These are phyloP conservation scores for Etheostoma cragini DNA, from an alignment of 2,113 vertebrate genomes.

Conservation along the genomic window DNA sequence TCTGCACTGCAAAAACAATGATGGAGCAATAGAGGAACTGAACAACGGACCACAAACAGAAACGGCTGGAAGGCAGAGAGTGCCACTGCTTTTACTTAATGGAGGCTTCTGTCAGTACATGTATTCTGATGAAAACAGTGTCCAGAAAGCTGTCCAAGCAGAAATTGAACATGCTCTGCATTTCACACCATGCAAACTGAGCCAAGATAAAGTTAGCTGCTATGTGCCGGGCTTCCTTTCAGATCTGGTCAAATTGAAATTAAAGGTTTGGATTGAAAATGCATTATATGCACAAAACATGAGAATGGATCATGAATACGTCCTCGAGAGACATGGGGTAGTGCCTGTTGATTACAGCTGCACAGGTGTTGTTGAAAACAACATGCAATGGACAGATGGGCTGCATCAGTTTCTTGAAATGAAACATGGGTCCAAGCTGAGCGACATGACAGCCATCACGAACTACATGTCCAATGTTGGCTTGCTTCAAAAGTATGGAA, in stretches of 20 bases:
- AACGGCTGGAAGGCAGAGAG: background rate
- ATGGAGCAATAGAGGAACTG: slow-evolving; percentile 11
- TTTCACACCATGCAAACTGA: slow-evolving; percentile 54
- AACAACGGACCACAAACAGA: background rate
- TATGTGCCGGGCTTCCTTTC: slow-evolving; percentile 65
- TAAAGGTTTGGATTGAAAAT: slow-evolving; percentile 76
- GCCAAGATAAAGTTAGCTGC: background rate
- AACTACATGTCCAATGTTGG: slow-evolving; percentile 80
- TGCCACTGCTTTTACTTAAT: slow-evolving; percentile 24
- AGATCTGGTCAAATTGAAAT: slow-evolving; percentile 54
- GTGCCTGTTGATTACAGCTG: slow-evolving; percentile 77
- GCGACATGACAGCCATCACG: slow-evolving; percentile 70
- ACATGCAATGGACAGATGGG: slow-evolving; percentile 74
- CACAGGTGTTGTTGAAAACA: slow-evolving; percentile 79
- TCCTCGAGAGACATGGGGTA: slow-evolving; percentile 59
- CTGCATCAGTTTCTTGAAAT: slow-evolving; percentile 83
- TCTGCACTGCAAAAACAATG: slow-evolving; percentile 15
- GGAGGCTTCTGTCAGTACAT: slow-evolving; percentile 54
- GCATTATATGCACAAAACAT: slow-evolving; percentile 69
- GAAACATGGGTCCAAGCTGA: slow-evolving; percentile 74
- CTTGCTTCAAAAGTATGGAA: slow-evolving; percentile 67
- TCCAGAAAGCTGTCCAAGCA: slow-evolving; percentile 11
- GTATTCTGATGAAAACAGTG: slow-evolving; percentile 4
- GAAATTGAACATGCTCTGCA: slow-evolving; percentile 10
- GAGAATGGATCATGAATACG: slow-evolving; percentile 64